A percentile compares a stretch with the other conserved stretches of the same genome.
Conservation (phyloP, 2,888 invertebrate species). For the Carpatolechia fugitivella region DNA sequence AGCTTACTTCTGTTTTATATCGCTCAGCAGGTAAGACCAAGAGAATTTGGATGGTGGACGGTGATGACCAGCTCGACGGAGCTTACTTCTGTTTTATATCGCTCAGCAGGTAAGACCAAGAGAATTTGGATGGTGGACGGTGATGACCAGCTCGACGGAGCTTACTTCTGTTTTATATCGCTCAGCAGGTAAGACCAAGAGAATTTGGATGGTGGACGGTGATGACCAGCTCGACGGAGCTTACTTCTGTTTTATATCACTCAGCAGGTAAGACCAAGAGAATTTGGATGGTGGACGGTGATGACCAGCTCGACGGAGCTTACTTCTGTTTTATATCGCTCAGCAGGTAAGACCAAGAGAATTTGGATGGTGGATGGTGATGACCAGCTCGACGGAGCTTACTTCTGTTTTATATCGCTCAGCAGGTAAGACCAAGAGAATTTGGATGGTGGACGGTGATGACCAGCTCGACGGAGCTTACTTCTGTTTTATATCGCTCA, state of each 20-base stretch:
- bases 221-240: conserved; percentile 94
- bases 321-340: conserved; percentile 98
- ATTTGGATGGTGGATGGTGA: no score
- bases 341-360: conserved; percentile 85
- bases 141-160: conserved; percentile 93
- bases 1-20: conserved; percentile 97
- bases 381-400: conserved; percentile 94
- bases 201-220: no score
- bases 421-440: conserved; percentile 87
- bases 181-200: conserved; percentile 87
- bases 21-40: conserved; percentile 87
- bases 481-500: conserved; percentile 96
- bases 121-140: no score
- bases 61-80: conserved; percentile 92
- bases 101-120: conserved; percentile 86
- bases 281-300: no score
- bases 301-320: conserved; percentile 93
- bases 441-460: no score
- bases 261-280: conserved; percentile 88
- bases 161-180: conserved; percentile 97
- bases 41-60: no score
- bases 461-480: conserved; percentile 94
- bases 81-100: conserved; percentile 98
- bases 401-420: conserved; percentile 96
- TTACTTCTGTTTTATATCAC: conserved; percentile 96